Evolutionary conservation across 2,888 invertebrate species (phyloP), one percentile per base, ranked within the genome.

Genomic region (Melanostoma mellinum): DNA sequence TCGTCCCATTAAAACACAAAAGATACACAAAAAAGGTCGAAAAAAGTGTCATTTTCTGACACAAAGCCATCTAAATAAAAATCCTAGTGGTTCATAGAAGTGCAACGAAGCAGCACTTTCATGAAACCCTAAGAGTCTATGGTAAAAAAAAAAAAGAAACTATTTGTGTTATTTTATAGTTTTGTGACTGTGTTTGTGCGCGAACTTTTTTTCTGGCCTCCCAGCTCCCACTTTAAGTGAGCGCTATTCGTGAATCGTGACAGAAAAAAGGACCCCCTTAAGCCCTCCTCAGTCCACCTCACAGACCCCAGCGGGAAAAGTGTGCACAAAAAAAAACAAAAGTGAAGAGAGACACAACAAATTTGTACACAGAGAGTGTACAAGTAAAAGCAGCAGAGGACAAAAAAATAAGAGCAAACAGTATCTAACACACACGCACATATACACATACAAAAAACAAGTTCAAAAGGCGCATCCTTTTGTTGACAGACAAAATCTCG

Each of bases 381-480:
- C 38, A 50, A 50, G 20, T 20, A 20, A 20, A 20, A 38, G 36
- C 33, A 20, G 20, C 36, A 63, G 35, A 6, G 10, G 48, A 48
- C n/a, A 55, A 50, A 44, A 46, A 55, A 63, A 10, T 67, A 77
- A 82, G 82, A 82, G 77, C 48, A 65, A 71, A 74, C 20, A 75
- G 69, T 63, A 71, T 71, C 72, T 4, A 56, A 61, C 9, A 36
- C 2, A 9, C 4, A 5, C 8, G 42, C 69, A 68, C 52, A 52
- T 53, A 48, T 8, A 20, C 32, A 8, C 6, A 36, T 32, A 53
- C 30, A 56, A 9, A 52, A 52, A 44, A 40, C 52, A 53, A 50
- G 73, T 61, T 42, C 42, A 48, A 75, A 84, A 84, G 78, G 79
- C 84, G 84, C 84, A 84, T 84, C 79, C 74, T 79, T 84, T 79